Conservation (phyloP, 2,888 invertebrate species). For the Lepetodrilus schrolli region DNA sequence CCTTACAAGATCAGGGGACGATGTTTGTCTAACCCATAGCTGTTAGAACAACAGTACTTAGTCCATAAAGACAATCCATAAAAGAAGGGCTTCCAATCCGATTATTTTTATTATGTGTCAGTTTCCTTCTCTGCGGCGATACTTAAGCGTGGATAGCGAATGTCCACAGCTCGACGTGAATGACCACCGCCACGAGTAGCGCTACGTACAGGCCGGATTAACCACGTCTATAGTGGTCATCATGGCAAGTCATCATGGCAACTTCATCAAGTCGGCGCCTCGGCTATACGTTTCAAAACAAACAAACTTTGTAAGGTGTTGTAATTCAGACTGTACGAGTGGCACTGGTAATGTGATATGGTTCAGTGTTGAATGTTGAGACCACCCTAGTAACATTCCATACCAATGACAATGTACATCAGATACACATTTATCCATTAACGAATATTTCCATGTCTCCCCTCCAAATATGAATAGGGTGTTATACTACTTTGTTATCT, state of each 20-base stretch:
- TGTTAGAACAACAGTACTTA: neutral
- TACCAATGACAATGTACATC: no score
- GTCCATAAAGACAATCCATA: neutral
- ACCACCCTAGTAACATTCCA: no score
- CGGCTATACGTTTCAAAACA: neutral
- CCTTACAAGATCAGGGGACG: neutral
- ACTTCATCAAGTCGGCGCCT: neutral
- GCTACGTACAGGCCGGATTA: neutral
- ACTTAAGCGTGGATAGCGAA: neutral
- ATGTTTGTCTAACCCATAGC: constrained; percentile 5
- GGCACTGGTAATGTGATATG: no score
- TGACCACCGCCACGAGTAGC: neutral
- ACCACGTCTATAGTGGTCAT: neutral
- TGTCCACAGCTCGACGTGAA: neutral
- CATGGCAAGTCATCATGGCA: no score
- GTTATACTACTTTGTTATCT: no score
- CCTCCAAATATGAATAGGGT: no score
- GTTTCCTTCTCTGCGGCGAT: neutral
- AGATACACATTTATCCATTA: no score
- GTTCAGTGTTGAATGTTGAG: no score
- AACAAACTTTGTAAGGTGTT: neutral
- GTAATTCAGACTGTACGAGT: no score
- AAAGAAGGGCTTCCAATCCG: neutral
- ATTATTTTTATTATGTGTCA: constrained; percentile 13
- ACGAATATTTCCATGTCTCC: no score